Evolutionary conservation across 1,140 invertebrate species (phyloP).

Genomic region (Conopomorpha cramerella): DNA sequence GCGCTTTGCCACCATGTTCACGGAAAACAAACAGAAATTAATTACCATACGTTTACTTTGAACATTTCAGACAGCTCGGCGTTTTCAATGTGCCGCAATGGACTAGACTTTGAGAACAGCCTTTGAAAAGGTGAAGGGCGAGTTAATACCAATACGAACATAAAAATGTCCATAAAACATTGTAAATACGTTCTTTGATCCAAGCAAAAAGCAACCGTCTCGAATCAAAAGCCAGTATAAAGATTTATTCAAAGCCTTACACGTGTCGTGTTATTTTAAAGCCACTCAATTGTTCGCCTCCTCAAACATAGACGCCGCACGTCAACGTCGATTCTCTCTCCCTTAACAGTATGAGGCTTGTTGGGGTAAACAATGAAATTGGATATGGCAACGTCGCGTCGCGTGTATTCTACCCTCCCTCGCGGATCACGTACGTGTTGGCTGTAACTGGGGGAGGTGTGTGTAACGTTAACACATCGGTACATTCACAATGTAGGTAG

Average conservation of each 20-base stretch:
- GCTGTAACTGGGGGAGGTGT: no score
- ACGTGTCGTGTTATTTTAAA: conserved; percentile 6
- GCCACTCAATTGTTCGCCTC: conserved; percentile 5
- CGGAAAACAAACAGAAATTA: no score
- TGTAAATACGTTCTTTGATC: no score
- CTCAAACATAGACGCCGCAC: conserved; percentile 1
- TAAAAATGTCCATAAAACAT: no score
- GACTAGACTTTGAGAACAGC: no score
- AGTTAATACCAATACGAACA: no score
- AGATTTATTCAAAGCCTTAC: conserved; percentile 1
- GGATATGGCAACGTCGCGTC: conserved; percentile 4
- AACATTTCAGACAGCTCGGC: no score
- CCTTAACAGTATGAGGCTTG: conserved; percentile 7
- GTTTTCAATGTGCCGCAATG: no score
- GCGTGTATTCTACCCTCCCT: neutral
- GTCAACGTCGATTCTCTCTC: conserved; percentile 5
- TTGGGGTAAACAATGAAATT: conserved; percentile 10
- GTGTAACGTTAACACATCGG: no score
- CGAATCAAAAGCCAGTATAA: neutral
- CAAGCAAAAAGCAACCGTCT: neutral
- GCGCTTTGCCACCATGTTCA: no score
- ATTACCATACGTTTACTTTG: no score
- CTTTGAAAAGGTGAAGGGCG: no score
- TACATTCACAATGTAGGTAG: neutral
- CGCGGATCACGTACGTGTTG: conserved; percentile 1